phyloP scores from a whole-genome alignment of 2,113 vertebrate species.

The Reinhardtius hippoglossoides region DNA sequence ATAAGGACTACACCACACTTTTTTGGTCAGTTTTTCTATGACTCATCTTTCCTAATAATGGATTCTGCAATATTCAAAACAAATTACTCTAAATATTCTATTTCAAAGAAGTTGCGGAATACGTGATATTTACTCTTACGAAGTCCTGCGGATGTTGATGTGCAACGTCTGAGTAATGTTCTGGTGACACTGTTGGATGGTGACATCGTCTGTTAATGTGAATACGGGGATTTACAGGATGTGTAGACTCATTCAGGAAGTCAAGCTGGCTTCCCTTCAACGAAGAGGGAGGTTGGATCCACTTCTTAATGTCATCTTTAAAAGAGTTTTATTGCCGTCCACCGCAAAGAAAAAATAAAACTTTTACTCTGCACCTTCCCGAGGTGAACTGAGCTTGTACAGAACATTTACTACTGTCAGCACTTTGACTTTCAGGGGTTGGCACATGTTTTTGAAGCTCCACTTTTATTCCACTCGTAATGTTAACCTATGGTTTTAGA shows the following conservation, averaged over 20 bases:
- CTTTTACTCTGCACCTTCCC: not conserved
- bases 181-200: not conserved
- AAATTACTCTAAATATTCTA: not conserved
- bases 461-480: conserved; percentile 70
- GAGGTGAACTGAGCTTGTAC: conserved; percentile 17
- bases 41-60: not conserved
- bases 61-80: not conserved
- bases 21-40: not conserved
- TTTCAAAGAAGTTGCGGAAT: not conserved
- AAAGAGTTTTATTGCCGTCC: conserved; percentile 1
- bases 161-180: not conserved
- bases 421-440: conserved; percentile 41
- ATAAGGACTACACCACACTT: not conserved
- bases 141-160: not conserved
- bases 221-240: not conserved
- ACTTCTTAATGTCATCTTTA: conserved; percentile 9
- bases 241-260: conserved; percentile 8
- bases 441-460: conserved; percentile 43
- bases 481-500: conserved; percentile 58
- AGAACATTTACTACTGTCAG: conserved; percentile 44
- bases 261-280: not conserved
- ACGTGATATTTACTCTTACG: not conserved
- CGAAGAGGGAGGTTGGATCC: not conserved
- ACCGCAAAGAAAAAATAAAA: conserved; percentile 32
- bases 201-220: not conserved